phyloP scores from a whole-genome alignment of 2,888 invertebrate genomes.

The Tuta absoluta region DNA sequence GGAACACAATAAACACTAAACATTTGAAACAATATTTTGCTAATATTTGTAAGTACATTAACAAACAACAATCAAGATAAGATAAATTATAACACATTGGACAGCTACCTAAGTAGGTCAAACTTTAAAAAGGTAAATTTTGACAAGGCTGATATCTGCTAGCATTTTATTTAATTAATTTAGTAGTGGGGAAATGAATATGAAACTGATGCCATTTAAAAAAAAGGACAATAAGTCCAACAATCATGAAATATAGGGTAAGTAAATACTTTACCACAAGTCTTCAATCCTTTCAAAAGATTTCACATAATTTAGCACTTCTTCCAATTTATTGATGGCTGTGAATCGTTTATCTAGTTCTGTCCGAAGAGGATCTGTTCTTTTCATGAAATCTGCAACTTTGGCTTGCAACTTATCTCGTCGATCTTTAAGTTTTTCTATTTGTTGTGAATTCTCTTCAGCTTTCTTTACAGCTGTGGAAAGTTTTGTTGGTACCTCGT shows the following conservation, averaged over 20 bases:
- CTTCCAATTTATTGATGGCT: conserved; percentile 78
- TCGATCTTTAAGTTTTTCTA: conserved; percentile 69
- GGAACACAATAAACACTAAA: no score
- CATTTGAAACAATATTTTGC: no score
- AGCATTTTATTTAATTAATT: no score
- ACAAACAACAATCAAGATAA: no score
- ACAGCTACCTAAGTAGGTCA: no score
- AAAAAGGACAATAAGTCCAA: not conserved
- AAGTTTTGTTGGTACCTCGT: conserved; percentile 83
- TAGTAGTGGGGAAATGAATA: no score
- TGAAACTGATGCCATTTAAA: no score
- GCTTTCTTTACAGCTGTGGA: conserved; percentile 84
- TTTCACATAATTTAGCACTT: conserved; percentile 84
- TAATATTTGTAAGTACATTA: no score
- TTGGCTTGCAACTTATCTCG: conserved; percentile 67
- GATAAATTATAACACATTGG: no score
- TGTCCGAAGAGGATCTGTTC: conserved; percentile 64
- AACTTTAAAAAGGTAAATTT: no score
- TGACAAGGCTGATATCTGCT: no score
- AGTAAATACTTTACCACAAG: conserved; percentile 77
- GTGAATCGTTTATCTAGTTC: conserved; percentile 71
- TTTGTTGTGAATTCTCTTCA: conserved; percentile 78
- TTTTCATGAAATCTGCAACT: conserved; percentile 63
- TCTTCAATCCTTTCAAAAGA: conserved; percentile 87
- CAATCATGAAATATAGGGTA: not conserved